A percentile compares a stretch with the other conserved stretches of the same genome.
Evolutionary conservation across 30 jellyfish, hydroid and myxozoan genomes (phyloP).

Genomic region (Turritopsis dohrnii): DNA sequence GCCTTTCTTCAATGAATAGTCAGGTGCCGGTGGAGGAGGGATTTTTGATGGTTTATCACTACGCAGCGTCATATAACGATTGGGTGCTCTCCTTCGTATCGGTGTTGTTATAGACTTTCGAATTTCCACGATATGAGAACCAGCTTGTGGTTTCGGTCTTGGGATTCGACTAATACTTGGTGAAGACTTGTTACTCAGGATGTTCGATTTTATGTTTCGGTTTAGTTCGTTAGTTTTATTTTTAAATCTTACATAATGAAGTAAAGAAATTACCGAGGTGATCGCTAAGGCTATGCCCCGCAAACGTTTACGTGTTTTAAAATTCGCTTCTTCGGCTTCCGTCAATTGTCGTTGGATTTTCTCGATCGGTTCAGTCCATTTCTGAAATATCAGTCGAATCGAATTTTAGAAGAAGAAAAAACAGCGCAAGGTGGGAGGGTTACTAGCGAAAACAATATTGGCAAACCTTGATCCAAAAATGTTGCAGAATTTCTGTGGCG

Average conservation of each 20-base stretch:
- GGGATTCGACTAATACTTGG: slow-evolving; percentile 83
- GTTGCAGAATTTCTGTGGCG: slow-evolving; percentile 68
- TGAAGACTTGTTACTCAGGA: slow-evolving; percentile 23
- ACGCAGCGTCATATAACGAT: neutral
- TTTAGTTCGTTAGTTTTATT: slow-evolving; percentile 25
- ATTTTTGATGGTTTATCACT: neutral
- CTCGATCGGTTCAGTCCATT: slow-evolving; percentile 71
- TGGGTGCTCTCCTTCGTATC: slow-evolving; percentile 22
- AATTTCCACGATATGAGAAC: slow-evolving; percentile 79
- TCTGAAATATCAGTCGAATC: slow-evolving; percentile 30
- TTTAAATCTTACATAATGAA: slow-evolving; percentile 56
- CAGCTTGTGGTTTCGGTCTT: slow-evolving; percentile 70
- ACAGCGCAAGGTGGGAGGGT: neutral
- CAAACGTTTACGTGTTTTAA: slow-evolving; percentile 48
- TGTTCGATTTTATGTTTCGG: slow-evolving; percentile 14
- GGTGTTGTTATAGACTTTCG: slow-evolving; percentile 67
- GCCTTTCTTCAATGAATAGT: slow-evolving; percentile 36
- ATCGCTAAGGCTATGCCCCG: slow-evolving; percentile 91
- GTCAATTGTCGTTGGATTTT: slow-evolving; percentile 64
- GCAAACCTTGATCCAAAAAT: slow-evolving; percentile 80
- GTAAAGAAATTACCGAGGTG: slow-evolving; percentile 89
- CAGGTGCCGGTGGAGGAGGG: slow-evolving; percentile 24
- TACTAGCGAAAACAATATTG: neutral
- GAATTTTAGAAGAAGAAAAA: neutral
- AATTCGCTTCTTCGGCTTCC: slow-evolving; percentile 61